Evolutionary conservation across 2,888 invertebrate genomes (phyloP), one percentile per base, ranked within the genome.

Genomic region (Drosophila affinis): DNA sequence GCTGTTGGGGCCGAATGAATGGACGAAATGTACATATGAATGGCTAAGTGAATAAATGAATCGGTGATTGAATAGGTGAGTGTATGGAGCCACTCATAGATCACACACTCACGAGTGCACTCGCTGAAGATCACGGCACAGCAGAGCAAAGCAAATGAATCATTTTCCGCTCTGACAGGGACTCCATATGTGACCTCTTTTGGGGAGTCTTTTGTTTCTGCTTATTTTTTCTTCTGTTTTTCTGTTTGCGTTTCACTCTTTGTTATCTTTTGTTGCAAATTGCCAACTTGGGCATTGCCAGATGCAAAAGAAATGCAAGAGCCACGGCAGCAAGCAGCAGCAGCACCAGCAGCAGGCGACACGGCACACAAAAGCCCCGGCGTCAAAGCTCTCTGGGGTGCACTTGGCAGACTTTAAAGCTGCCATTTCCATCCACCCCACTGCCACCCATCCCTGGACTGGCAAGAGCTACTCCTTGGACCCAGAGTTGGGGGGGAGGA

Each of bases 331-430:
- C 56, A 53, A 45, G 52, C 56, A 53, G 44, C 70, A 47, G 17
- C 62, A 60, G 32, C 57, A 48, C 2, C 18, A 18, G 2, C 18
- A 18, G 14, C 63, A 9, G 9, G 10, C 32, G 10, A 32, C 58
- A 49, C 59, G 55, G 32, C 55, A 60, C 68, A 87, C 84, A 87
- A 85, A 81, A 72, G 78, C 80, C 68, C 62, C 61, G 84, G 84
- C 83, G 84, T 88, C 84, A 80, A 83, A 76, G 76, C 83, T 83
- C 83, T 83, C 83, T 83, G 87, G 83, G 88, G 83, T 83, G 88
- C 83, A 83, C 88, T 88, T 83, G 84, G 72, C 73, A 81, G 79
- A 81, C 81, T 84, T 71, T 64, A 72, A 70, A 70, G 72, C 75
- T 39, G 34, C 39, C 45, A 7, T 45, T 24, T 9, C 14, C 34